Base-by-base conservation (phyloP, 2,797 vertebrate species). In the Scolopax bukidnonensis region DNA sequence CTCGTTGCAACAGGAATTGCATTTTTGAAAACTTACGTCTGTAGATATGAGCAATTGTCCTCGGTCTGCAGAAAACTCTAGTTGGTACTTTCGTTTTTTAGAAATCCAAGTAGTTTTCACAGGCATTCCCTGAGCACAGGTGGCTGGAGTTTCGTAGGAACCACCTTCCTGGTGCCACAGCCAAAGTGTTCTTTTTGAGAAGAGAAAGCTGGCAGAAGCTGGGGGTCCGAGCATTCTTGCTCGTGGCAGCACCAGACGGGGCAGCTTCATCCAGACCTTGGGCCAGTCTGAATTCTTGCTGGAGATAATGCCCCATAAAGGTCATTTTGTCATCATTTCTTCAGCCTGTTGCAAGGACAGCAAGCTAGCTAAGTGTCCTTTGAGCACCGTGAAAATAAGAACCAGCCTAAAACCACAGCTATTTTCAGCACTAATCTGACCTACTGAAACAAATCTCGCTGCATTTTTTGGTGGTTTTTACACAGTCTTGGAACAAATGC, bases 61-160 rank as follows among this genome's bases (percentile, higher is more conserved):
- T n/a, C 32, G n/a, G 8, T 38, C 63, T 30, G 28, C 32, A 84
- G 50, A 57, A 32, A 54, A 51, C 67, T 51, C 57, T 24, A 65
- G 67, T 15, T 30, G 33, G 25, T 17, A 12, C 53, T 45, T 90
- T 32, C 6, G 18, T 33, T 48, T 33, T 61, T 61, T 28, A 40
- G 59, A 28, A 40, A 61, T 40, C 36, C 9, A 6, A 24, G 32
- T 11, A 17, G 17, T 36, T 89, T 83, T 87, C 16, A 14, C 7
- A 40, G 6, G 16, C 0, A 0, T 21, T 61, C 64, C 57, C 43
- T 2, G 7, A 51, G 36, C 23, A 50, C 25, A 3, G 0, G 0
- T 8, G 48, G 30, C 45, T n/a, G 5, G 32, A 60, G 59, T 19
- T 71, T 11, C 0, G 0, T 4, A 50, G 50, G 5, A 82, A 20